These are phyloP conservation scores for Coendou prehensilis DNA, from an alignment of 2,797 vertebrate genomes.

Conservation along the genomic window DNA sequence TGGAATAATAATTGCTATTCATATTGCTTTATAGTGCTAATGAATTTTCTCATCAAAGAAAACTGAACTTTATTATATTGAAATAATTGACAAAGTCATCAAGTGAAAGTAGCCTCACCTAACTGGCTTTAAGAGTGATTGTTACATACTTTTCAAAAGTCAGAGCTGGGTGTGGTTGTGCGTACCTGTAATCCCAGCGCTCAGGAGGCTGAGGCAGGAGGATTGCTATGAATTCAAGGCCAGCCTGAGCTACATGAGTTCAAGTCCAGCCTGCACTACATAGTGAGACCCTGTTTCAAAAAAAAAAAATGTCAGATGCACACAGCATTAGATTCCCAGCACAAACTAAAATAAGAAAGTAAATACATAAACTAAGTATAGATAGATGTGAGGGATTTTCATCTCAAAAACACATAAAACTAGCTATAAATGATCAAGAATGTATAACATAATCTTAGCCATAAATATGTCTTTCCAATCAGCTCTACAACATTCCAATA, in stretches of 20 bases:
- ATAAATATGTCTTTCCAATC: background rate
- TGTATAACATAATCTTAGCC: background rate
- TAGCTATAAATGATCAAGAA: background rate
- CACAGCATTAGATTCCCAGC: conserved; percentile 38
- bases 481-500: background rate
- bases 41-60: conserved; percentile 34
- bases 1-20: background rate
- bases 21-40: background rate
- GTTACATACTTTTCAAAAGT: background rate
- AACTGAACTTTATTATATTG: conserved; percentile 44
- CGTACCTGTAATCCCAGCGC: background rate
- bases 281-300: background rate
- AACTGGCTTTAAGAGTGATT: conserved; percentile 15
- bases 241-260: background rate
- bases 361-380: background rate
- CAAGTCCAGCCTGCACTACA: background rate
- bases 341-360: background rate
- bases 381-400: background rate
- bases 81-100: background rate
- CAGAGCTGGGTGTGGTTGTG: background rate
- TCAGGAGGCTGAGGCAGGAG: background rate
- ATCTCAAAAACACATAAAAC: background rate
- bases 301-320: background rate
- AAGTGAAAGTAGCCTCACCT: conserved; percentile 25
- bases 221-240: background rate